Conservation (phyloP, 2,888 invertebrate genomes). For the Xestia sexstrigata region DNA sequence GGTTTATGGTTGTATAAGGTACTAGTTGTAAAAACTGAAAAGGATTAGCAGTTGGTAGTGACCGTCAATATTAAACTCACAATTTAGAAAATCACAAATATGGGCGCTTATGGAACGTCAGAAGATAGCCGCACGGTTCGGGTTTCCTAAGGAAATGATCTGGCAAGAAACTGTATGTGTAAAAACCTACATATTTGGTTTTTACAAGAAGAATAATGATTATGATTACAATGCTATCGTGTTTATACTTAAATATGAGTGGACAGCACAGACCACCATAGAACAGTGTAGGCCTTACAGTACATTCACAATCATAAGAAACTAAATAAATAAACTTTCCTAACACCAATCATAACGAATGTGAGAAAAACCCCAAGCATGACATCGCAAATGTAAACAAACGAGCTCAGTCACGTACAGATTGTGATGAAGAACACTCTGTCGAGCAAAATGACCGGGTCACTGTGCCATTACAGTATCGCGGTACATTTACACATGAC, state of each 20-base stretch:
- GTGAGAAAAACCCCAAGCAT: constrained; percentile 18
- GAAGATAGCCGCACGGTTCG: background rate
- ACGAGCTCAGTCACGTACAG: constrained; percentile 33
- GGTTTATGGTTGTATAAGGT: background rate
- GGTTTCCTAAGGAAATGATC: background rate
- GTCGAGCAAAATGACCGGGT: constrained; percentile 64
- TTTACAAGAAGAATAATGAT: background rate
- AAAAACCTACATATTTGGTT: background rate
- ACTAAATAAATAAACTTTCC: constrained; percentile 11
- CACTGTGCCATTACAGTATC: constrained; percentile 72
- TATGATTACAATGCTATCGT: background rate
- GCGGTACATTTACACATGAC: constrained; percentile 73
- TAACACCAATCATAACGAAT: background rate
- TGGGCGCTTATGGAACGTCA: background rate
- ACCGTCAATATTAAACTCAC: background rate
- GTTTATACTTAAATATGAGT: background rate
- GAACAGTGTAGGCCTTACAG: background rate
- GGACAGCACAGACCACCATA: background rate
- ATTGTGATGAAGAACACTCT: constrained; percentile 52
- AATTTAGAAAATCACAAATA: background rate
- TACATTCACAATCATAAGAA: background rate
- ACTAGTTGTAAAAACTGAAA: background rate
- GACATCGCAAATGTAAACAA: constrained; percentile 37
- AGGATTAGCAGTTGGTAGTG: background rate
- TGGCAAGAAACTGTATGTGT: background rate